These are phyloP conservation scores for Brachynemurus nebulosus DNA, from an alignment of 2,888 invertebrate species.

Conservation along the genomic window DNA sequence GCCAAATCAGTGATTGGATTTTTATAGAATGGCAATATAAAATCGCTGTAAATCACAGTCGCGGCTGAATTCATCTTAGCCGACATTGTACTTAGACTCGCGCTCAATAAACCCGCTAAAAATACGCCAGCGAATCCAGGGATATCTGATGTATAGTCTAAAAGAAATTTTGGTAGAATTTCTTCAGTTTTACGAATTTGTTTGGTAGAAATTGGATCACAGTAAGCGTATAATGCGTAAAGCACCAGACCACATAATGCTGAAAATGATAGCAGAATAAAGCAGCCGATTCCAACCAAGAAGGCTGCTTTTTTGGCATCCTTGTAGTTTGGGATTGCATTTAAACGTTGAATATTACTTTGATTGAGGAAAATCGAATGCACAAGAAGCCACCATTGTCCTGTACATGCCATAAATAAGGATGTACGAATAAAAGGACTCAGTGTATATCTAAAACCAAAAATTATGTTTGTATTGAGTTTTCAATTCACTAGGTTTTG, in stretches of 20 bases:
- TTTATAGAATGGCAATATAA: neutral
- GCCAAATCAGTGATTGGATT: too few species aligned
- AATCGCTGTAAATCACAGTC: neutral
- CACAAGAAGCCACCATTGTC: neutral
- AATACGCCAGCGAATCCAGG: conserved; percentile 1
- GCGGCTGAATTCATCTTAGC: neutral
- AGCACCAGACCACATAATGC: neutral
- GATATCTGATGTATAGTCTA: neutral
- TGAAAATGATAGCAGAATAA: neutral
- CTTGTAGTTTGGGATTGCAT: neutral
- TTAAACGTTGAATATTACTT: neutral
- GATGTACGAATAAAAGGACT: neutral
- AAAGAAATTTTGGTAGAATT: neutral
- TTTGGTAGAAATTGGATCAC: neutral
- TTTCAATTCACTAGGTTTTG: too few species aligned
- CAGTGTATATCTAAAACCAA: neutral
- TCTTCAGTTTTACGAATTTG: neutral
- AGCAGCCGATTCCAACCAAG: neutral
- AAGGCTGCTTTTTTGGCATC: neutral
- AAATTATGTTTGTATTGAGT: too few species aligned
- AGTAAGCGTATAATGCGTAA: neutral
- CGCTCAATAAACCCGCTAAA: neutral
- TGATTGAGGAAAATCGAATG: neutral
- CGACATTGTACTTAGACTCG: neutral
- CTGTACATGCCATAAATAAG: neutral